Evolutionary conservation across 1,140 invertebrate genomes (phyloP).

Genomic region (Varroa destructor): DNA sequence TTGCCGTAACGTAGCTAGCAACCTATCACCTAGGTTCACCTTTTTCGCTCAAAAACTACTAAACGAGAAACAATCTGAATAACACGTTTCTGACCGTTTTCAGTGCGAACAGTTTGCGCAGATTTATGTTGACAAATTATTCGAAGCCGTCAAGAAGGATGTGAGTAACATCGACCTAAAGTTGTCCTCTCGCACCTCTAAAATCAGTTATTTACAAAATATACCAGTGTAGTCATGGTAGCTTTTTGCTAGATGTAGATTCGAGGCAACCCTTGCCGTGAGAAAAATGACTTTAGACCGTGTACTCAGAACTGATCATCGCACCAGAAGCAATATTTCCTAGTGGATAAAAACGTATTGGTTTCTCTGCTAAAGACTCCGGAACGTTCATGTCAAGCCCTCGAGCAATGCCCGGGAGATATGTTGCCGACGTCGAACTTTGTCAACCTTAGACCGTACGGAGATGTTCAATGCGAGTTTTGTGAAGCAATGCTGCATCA

Average conservation of each 20-base stretch:
- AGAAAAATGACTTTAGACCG: too few relatives aligned
- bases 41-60: too few relatives aligned
- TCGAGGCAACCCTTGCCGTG: too few relatives aligned
- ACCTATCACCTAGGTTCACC: too few relatives aligned
- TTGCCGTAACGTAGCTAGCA: too few relatives aligned
- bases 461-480: constrained; percentile 4
- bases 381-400: not conserved
- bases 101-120: constrained; percentile 17
- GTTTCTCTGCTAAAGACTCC: not conserved
- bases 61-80: not conserved
- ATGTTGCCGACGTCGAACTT: not conserved
- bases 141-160: not conserved
- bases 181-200: too few relatives aligned
- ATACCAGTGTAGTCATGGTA: too few relatives aligned
- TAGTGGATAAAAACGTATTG: too few relatives aligned
- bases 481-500: constrained; percentile 23
- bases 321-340: too few relatives aligned
- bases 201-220: too few relatives aligned
- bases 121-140: constrained; percentile 7
- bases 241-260: too few relatives aligned
- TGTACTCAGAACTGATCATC: too few relatives aligned
- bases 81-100: not conserved
- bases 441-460: not conserved
- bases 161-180: not conserved
- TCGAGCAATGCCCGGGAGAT: not conserved